Percentiles rank a stretch among this genome's conserved stretches.
phyloP scores from a whole-genome alignment of 2,113 vertebrate genomes.

The Mesoclemmys tuberculata region DNA sequence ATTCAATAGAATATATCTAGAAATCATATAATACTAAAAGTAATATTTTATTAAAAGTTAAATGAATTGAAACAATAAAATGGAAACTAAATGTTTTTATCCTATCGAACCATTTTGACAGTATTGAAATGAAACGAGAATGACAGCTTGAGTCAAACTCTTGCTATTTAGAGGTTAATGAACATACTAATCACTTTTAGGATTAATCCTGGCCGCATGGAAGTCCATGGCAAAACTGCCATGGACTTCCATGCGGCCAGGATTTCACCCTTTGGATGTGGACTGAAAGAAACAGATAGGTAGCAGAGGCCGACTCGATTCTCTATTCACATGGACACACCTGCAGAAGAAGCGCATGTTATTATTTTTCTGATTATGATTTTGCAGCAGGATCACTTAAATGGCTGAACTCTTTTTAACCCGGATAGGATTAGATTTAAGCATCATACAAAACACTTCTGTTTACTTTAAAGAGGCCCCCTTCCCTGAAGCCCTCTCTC shows the following conservation, averaged over 20 bases:
- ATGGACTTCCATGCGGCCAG: not conserved
- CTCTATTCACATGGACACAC: not conserved
- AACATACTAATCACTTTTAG: not conserved
- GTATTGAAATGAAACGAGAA: not conserved
- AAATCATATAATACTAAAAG: not conserved
- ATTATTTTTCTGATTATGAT: not conserved
- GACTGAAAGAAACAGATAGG: not conserved
- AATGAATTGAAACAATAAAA: not conserved
- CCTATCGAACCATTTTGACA: not conserved
- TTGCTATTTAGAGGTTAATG: not conserved
- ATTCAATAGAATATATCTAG: not conserved
- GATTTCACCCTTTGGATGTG: not conserved
- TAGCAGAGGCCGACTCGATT: not conserved
- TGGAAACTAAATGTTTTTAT: not conserved
- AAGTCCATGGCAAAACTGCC: not conserved
- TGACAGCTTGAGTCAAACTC: not conserved
- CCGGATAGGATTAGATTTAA: not conserved
- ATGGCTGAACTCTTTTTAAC: not conserved
- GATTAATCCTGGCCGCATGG: not conserved
- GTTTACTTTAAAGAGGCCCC: not conserved
- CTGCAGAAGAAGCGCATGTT: not conserved
- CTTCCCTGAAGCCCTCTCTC: constrained; percentile 27
- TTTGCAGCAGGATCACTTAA: not conserved
- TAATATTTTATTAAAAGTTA: not conserved
- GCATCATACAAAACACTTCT: not conserved